Evolutionary conservation across 64 coral and sea anemone species (phyloP).

Genomic region (Porites australiensis): DNA sequence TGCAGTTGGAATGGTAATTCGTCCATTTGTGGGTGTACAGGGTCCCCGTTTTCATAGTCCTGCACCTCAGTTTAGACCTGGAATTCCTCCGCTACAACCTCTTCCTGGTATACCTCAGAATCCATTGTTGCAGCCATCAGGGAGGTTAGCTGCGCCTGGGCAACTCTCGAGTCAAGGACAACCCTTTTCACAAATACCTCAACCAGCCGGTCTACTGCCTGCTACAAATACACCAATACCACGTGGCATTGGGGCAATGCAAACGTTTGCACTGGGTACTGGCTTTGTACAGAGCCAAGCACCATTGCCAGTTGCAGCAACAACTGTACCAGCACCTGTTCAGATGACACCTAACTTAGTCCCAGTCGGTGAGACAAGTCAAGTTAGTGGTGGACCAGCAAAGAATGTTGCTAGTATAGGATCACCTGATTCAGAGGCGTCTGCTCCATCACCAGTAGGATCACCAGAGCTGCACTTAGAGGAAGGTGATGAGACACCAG

Average conservation of each 20-base stretch:
- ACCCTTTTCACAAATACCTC: slow-evolving; percentile 14
- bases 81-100: slow-evolving; percentile 10
- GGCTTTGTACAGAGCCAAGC: slow-evolving; percentile 27
- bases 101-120: slow-evolving; percentile 8
- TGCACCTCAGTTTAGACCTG: slow-evolving; percentile 19
- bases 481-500: slow-evolving; percentile 77
- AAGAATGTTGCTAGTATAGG: neutral
- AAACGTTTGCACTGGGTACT: slow-evolving; percentile 22
- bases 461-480: slow-evolving; percentile 83
- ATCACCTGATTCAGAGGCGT: slow-evolving; percentile 86
- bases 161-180: neutral
- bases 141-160: slow-evolving; percentile 25
- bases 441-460: slow-evolving; percentile 87
- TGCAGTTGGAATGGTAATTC: slow-evolving; percentile 39
- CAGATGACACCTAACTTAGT: slow-evolving; percentile 9
- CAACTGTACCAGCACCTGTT: slow-evolving; percentile 32
- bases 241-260: slow-evolving; percentile 14
- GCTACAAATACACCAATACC: neutral
- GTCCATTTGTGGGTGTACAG: slow-evolving; percentile 39
- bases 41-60: slow-evolving; percentile 6
- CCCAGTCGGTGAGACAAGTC: neutral
- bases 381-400: neutral
- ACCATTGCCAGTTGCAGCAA: slow-evolving; percentile 37
- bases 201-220: slow-evolving; percentile 8
- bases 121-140: slow-evolving; percentile 22